phyloP scores from a whole-genome alignment of 2,888 invertebrate species.

The Nomada goodeniana region DNA sequence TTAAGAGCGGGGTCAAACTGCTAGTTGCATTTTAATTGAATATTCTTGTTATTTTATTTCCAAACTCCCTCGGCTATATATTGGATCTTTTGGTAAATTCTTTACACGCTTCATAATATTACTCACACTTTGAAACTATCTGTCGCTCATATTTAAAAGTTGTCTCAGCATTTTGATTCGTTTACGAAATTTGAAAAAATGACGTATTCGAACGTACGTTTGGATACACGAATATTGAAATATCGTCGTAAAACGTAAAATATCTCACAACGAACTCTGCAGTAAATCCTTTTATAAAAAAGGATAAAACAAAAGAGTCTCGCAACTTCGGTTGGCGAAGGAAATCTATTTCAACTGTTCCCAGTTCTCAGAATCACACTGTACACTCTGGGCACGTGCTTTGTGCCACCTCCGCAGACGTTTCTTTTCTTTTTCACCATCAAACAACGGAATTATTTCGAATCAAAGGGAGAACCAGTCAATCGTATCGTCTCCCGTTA shows the following conservation, averaged over 20 bases:
- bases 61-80: neutral
- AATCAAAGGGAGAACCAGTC: neutral
- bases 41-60: neutral
- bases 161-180: too few relatives aligned
- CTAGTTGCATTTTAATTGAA: neutral
- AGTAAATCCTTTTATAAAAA: neutral
- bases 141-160: too few relatives aligned
- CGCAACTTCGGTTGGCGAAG: neutral
- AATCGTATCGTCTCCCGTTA: neutral
- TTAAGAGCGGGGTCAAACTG: neutral
- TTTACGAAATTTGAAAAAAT: too few relatives aligned
- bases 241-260: neutral
- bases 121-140: too few relatives aligned
- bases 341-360: neutral
- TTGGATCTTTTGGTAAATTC: too few relatives aligned
- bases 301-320: neutral
- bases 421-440: neutral
- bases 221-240: neutral
- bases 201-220: too few relatives aligned
- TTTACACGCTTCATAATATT: too few relatives aligned
- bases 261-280: neutral
- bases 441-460: neutral
- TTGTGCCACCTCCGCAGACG: neutral
- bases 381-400: neutral
- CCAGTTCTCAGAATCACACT: neutral